A percentile compares a stretch with the other conserved stretches of the same genome.
Conservation (phyloP, 2,113 vertebrate genomes). For the Dicentrarchus labrax region DNA sequence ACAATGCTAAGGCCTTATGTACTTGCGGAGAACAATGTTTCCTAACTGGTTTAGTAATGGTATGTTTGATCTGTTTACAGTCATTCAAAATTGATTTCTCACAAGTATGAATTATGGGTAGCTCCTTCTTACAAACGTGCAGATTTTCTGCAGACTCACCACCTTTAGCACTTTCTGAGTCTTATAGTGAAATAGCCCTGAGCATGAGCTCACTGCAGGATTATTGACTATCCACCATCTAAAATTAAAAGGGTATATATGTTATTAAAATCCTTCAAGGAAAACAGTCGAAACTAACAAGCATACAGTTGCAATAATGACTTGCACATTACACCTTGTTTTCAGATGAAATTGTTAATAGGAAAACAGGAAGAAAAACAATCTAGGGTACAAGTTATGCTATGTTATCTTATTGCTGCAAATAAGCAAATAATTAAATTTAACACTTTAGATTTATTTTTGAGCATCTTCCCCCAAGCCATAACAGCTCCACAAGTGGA, state of each 20-base stretch:
- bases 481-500: not conserved
- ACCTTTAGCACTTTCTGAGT: not conserved
- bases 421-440: not conserved
- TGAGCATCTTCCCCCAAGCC: not conserved
- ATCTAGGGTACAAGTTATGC: not conserved
- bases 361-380: not conserved
- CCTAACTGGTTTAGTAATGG: not conserved
- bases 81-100: not conserved
- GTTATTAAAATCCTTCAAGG: too few species aligned
- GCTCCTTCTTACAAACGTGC: not conserved
- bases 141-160: not conserved
- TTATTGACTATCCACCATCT: not conserved
- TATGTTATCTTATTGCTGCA: not conserved
- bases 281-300: not conserved
- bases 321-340: not conserved
- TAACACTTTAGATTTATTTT: not conserved
- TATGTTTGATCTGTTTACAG: not conserved
- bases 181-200: not conserved
- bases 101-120: not conserved
- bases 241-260: not conserved
- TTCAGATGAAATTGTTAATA: not conserved
- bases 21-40: not conserved
- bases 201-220: not conserved
- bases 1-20: not conserved
- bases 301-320: not conserved